phyloP scores from a whole-genome alignment of 2,113 vertebrate genomes.

The Terrapene triunguis region DNA sequence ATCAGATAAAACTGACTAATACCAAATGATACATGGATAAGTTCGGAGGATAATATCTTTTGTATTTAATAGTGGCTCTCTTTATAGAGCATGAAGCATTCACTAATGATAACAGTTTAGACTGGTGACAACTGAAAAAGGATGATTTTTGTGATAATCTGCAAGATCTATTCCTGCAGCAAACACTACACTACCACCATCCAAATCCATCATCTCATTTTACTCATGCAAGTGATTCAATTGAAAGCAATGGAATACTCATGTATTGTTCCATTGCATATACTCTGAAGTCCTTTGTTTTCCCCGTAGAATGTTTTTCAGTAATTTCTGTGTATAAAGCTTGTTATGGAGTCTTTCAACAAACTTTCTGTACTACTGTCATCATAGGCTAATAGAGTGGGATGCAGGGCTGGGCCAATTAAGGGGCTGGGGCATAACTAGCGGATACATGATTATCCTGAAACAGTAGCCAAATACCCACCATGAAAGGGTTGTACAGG shows the following conservation, averaged over 20 bases:
- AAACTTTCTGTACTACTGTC: background rate
- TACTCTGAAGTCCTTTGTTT: background rate
- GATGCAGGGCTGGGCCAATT: background rate
- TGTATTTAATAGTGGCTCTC: background rate
- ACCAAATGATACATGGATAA: background rate
- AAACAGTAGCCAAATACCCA: background rate
- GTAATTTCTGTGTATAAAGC: background rate
- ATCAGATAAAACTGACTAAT: background rate
- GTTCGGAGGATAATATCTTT: background rate
- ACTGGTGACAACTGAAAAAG: background rate
- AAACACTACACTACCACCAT: background rate
- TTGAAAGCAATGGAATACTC: background rate
- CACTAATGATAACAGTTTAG: background rate
- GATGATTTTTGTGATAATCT: background rate
- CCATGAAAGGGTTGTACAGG: background rate
- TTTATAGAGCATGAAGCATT: background rate
- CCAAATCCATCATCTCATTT: background rate
- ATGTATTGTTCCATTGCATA: background rate
- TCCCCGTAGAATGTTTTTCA: background rate
- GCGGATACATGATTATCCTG: background rate
- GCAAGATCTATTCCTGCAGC: background rate
- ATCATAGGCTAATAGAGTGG: background rate
- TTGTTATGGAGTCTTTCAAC: background rate
- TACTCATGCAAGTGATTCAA: background rate
- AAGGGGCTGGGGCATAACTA: background rate